Conservation (phyloP, 2,797 vertebrate genomes). For the Mallotus villosus region DNA sequence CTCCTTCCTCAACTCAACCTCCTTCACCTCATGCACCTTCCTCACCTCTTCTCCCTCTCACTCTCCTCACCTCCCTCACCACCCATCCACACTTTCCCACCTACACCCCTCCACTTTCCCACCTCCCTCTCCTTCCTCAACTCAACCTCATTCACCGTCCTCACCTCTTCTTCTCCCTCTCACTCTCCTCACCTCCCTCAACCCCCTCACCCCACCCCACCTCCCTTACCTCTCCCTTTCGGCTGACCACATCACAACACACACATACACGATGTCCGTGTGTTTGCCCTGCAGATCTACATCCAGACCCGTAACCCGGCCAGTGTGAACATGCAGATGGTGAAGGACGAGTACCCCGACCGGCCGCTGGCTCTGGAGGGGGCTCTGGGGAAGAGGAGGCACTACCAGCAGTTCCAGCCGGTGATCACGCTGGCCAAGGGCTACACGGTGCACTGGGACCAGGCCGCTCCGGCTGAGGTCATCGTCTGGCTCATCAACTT, state of each 20-base stretch:
- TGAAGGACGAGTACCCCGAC: slow-evolving; percentile 87
- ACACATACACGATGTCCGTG: not conserved
- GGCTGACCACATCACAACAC: not conserved
- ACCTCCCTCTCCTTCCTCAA: not conserved
- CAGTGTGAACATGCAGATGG: slow-evolving; percentile 85
- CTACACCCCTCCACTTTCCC: not conserved
- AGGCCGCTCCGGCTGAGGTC: slow-evolving; percentile 86
- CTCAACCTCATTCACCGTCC: no score
- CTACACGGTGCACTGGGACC: slow-evolving; percentile 96
- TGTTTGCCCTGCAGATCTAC: slow-evolving; percentile 79
- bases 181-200: no score
- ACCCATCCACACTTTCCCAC: not conserved
- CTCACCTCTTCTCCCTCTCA: not conserved
- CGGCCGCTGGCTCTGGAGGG: slow-evolving; percentile 85
- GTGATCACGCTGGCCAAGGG: slow-evolving; percentile 88
- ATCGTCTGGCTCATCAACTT: slow-evolving; percentile 97
- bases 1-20: not conserved
- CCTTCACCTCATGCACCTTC: not conserved
- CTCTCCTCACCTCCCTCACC: no score
- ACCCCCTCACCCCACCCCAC: not conserved
- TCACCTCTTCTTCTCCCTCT: not conserved
- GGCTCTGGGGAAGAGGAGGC: slow-evolving; percentile 87
- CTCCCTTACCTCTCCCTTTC: not conserved
- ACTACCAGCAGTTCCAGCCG: slow-evolving; percentile 98
- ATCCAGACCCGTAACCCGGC: slow-evolving; percentile 89